Base-by-base conservation (phyloP, 2,888 invertebrate genomes). In the Epinotia brunnichana region DNA sequence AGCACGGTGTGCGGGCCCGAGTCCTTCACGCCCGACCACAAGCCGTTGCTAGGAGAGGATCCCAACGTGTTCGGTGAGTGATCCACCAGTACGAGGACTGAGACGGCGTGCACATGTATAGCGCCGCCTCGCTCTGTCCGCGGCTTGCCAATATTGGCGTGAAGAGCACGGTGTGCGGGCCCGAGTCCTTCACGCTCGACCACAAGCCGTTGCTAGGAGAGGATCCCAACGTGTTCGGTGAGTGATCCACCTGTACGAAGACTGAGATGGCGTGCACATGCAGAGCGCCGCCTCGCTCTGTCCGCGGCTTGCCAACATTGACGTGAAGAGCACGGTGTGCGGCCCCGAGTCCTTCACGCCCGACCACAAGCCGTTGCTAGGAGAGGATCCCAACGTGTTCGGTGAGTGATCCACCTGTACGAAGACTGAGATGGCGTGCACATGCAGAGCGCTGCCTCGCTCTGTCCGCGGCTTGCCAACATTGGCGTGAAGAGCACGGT, bases 261-360 rank as follows among this genome's bases (percentile, higher is more conserved):
- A 98, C 82, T 97, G 97, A 96, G 95, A 96, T 60, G 94, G 96
- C 35, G 92, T 95, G 0, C 97, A 98, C 83, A 94, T 97, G 83
- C 94, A 94, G 76, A 95, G 95, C 68, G 97, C 97, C 0, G 90
- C 95, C 0, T 94, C 95, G 68, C 86, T 98, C 11, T 95, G 97
- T 73, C 98, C 98, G 0, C 94, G 94, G 74, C 94, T 98, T 75
- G 95, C 94, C 41, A 94, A 94, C 9, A 94, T 96, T 9, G 98
- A 98, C 5, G 95, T 98, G 21, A 97, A 96, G 85, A 96, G 96
- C 53, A 97, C 97, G 0, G 95, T 98, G 1, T 98, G 97, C 83
- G 98, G 98, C 0, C 97, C 98, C 0, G 98, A 98, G 86, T 96
- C 97, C 1, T 98, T 98, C 85, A 98, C 98, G 0, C 97, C 98